Evolutionary conservation across 1,140 invertebrate species (phyloP).

Genomic region (Rhysida immarginata): DNA sequence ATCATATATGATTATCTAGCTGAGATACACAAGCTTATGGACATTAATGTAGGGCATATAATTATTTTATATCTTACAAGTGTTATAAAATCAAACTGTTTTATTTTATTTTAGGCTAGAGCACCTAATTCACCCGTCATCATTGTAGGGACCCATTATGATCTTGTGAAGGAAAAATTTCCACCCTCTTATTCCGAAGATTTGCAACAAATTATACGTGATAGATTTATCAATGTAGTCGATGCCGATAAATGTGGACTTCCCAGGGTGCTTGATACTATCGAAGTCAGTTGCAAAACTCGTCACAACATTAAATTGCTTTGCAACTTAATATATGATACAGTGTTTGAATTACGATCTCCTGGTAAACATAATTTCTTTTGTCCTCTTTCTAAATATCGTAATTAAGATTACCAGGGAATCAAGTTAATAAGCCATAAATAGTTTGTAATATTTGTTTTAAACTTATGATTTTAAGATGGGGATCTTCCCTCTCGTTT

Average conservation of each 20-base stretch:
- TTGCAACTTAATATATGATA: slow-evolving; percentile 85
- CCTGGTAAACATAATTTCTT: no score
- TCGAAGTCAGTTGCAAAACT: slow-evolving; percentile 78
- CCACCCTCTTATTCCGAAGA: slow-evolving; percentile 56
- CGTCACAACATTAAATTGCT: slow-evolving; percentile 79
- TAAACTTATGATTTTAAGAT: no score
- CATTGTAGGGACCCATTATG: slow-evolving; percentile 88
- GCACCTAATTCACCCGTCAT: slow-evolving; percentile 87
- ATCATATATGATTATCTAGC: no score
- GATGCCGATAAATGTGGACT: slow-evolving; percentile 93
- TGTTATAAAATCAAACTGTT: not conserved
- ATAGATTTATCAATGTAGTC: slow-evolving; percentile 78
- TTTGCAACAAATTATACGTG: slow-evolving; percentile 73
- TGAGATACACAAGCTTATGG: no score
- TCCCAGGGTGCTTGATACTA: slow-evolving; percentile 79
- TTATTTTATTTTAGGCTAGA: slow-evolving; percentile 40
- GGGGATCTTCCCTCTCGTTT: no score
- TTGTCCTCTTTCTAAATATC: no score
- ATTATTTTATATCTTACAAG: no score
- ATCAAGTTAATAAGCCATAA: no score
- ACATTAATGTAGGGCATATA: no score
- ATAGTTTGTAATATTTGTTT: no score
- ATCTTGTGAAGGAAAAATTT: slow-evolving; percentile 60
- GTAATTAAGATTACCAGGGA: no score
- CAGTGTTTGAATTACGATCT: slow-evolving; percentile 76